Evolutionary conservation across 53 echinoderm and acorn worm genomes (phyloP), one percentile per base, ranked within the genome.

Genomic region (Arbacia lixula): DNA sequence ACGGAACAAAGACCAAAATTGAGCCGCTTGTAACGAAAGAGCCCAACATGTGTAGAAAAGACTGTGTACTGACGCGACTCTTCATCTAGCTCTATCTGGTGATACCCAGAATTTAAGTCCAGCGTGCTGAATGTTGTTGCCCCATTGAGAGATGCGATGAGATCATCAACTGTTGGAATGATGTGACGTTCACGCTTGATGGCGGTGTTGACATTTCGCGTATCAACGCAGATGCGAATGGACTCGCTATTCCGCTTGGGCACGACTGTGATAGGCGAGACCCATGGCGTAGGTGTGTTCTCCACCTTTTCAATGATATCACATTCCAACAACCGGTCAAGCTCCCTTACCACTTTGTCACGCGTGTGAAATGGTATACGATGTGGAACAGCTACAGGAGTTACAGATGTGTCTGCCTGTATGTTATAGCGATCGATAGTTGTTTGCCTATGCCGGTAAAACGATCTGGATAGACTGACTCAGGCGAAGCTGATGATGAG

Each of bases 311-410:
- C 86, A 6, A 90, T 90, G 83, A 90, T 83, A 21, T 86, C 86
- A 20, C 75, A 39, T 53, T 66, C 65, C 17, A 54, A 58, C 32
- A 91, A 39, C 16, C 84, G 33, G 38, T 90, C 75, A 36, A 91
- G 84, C 83, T 91, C 91, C 26, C 60, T 39, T 61, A 74, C 85
- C 49, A 88, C 67, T 41, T 43, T 40, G 19, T 68, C 66, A 19
- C 91, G 79, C 35, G 88, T 22, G 52, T 88, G 88, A 60, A 91
- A 91, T 6, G 91, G 91, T 33, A 91, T 88, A 14, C 91, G 66
- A 68, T 84, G 87, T 32, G 81, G 84, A 42, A 50, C 55, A 32
- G 67, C 73, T 16, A 84, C 78, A 4, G 87, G 87, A 55, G 58
- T 30, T 38, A 91, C 65, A 0, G 83, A 76, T 12, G 36, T 28